These are phyloP conservation scores for Triplophysa siluroides DNA, from an alignment of 2,113 vertebrate species.

Conservation along the genomic window DNA sequence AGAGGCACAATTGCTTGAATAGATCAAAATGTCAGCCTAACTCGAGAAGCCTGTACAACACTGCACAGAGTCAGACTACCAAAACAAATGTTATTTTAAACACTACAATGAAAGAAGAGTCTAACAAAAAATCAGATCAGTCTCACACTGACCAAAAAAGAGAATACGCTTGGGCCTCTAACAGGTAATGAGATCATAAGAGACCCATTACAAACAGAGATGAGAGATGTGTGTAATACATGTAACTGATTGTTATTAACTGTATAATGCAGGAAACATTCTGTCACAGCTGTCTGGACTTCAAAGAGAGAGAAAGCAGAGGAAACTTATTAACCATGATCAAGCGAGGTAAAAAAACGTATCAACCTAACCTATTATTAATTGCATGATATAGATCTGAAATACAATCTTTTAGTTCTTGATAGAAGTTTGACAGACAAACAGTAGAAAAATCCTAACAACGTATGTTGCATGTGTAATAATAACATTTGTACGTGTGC, in stretches of 20 bases:
- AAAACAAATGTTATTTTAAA: slow-evolving; percentile 28
- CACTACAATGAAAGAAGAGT: slow-evolving; percentile 19
- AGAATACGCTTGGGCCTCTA: slow-evolving; percentile 21
- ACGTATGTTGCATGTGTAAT: too few species aligned
- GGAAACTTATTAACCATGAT: neutral
- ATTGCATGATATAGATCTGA: too few species aligned
- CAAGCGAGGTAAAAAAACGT: too few species aligned
- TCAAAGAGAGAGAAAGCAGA: neutral
- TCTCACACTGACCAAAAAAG: slow-evolving; percentile 37
- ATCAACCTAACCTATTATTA: too few species aligned
- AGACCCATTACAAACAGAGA: slow-evolving; percentile 39
- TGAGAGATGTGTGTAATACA: slow-evolving; percentile 43
- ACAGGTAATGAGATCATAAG: slow-evolving; percentile 57
- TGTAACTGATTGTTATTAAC: neutral
- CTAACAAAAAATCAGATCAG: slow-evolving; percentile 52
- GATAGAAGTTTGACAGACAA: too few species aligned
- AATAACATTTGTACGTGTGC: too few species aligned
- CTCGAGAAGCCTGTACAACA: neutral
- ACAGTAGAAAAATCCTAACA: too few species aligned
- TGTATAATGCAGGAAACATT: too few species aligned
- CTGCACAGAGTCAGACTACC: neutral
- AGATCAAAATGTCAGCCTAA: slow-evolving; percentile 31
- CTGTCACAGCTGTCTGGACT: too few species aligned
- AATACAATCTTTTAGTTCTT: too few species aligned
- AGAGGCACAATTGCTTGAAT: neutral